phyloP scores from a whole-genome alignment of 2,113 vertebrate genomes.

The Phyllostomus hastatus region DNA sequence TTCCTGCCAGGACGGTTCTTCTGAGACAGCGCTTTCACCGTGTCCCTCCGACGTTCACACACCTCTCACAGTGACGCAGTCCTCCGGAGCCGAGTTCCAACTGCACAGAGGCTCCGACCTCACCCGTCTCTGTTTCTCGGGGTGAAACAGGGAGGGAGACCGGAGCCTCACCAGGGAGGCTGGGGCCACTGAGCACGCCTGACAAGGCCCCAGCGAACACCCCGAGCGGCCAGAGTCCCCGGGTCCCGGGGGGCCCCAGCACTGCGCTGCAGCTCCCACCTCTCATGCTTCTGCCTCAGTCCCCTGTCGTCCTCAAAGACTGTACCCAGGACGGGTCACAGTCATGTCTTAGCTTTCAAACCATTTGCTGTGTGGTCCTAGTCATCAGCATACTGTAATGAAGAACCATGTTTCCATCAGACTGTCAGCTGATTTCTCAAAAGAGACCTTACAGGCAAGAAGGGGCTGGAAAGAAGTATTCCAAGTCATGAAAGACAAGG shows the following conservation, averaged over 20 bases:
- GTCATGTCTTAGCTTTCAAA: background rate
- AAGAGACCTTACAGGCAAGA: too few species aligned
- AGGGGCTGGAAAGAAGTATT: too few species aligned
- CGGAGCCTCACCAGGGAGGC: background rate
- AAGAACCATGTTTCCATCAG: background rate
- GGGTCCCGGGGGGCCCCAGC: too few species aligned
- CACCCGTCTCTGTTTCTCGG: background rate
- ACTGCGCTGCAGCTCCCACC: too few species aligned
- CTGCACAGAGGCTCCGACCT: background rate
- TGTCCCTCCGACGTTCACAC: background rate
- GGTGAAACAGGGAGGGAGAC: background rate
- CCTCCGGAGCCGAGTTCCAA: background rate
- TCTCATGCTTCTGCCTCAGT: background rate
- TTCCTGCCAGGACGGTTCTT: background rate
- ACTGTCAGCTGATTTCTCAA: too few species aligned
- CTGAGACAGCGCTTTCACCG: background rate
- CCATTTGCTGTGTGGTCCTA: background rate
- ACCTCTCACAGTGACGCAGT: background rate
- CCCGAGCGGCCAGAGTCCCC: accelerated
- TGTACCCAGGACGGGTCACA: background rate
- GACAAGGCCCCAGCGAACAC: accelerated
- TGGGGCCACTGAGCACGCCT: accelerated
- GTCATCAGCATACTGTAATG: background rate
- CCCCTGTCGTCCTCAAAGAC: background rate
- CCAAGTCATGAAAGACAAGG: too few species aligned